phyloP scores from a whole-genome alignment of 2,888 invertebrate species.

The Sesia bembeciformis region DNA sequence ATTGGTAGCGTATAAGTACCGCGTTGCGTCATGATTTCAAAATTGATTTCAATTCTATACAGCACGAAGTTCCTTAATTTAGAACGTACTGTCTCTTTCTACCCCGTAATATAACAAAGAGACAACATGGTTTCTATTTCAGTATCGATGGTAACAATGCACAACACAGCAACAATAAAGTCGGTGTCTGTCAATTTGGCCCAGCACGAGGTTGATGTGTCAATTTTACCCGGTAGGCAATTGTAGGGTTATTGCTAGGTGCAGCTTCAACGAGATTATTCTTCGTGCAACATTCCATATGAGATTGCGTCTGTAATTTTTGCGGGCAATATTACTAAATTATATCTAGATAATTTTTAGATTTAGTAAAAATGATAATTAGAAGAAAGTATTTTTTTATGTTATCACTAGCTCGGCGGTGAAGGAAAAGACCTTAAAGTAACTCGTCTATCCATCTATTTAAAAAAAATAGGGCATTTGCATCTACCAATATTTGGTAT shows the following conservation, averaged over 20 bases:
- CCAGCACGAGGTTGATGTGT: constrained; percentile 37
- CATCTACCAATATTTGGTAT: too few species aligned
- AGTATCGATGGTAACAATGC: background rate
- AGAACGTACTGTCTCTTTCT: constrained; percentile 12
- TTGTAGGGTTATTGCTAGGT: background rate
- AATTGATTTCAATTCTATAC: constrained; percentile 61
- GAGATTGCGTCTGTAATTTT: constrained; percentile 46
- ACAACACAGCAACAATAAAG: background rate
- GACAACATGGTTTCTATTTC: background rate
- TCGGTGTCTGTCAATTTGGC: constrained; percentile 10
- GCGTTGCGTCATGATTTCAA: constrained; percentile 55
- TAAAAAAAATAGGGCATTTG: too few species aligned
- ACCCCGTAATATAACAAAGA: constrained; percentile 9
- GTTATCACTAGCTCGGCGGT: too few species aligned
- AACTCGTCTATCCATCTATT: too few species aligned
- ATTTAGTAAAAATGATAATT: too few species aligned
- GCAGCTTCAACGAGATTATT: too few species aligned
- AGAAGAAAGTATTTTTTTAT: too few species aligned
- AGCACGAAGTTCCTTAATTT: constrained; percentile 11
- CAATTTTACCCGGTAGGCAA: constrained; percentile 32
- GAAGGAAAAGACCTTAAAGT: too few species aligned
- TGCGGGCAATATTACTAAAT: constrained; percentile 22
- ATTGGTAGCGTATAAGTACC: constrained; percentile 62
- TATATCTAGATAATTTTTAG: too few species aligned
- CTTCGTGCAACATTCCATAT: constrained; percentile 32